Percentiles rank a stretch among this genome's conserved stretches.
Evolutionary conservation across 1,140 invertebrate species (phyloP).

Genomic region (Apis mellifera): DNA sequence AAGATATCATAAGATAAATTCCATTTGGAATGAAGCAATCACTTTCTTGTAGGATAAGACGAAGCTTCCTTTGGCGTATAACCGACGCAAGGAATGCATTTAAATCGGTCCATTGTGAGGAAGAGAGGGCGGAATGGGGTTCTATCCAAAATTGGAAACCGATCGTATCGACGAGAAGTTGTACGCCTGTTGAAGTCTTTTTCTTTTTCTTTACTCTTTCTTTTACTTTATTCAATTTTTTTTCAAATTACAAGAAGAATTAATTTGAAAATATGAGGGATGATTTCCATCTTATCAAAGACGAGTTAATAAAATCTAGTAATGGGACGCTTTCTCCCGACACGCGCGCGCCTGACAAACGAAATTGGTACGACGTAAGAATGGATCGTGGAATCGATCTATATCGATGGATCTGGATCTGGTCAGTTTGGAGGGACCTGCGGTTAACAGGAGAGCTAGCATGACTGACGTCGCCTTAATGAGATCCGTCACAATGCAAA

Average conservation of each 20-base stretch:
- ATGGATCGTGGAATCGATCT: slow-evolving; percentile 7
- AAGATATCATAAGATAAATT: slow-evolving; percentile 5
- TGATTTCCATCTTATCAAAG: no score
- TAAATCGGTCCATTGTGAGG: slow-evolving; percentile 57
- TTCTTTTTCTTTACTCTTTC: no score
- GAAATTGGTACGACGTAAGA: slow-evolving; percentile 12
- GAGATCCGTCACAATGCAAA: slow-evolving; percentile 42
- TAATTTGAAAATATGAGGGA: no score
- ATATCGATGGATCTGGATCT: slow-evolving; percentile 30
- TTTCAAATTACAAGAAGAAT: no score
- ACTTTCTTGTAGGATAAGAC: slow-evolving; percentile 12
- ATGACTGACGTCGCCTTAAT: slow-evolving; percentile 42
- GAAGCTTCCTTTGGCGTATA: background rate
- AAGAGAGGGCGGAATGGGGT: background rate
- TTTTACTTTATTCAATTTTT: no score
- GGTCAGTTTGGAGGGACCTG: slow-evolving; percentile 24
- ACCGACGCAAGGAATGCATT: slow-evolving; percentile 59
- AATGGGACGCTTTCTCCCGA: slow-evolving; percentile 18
- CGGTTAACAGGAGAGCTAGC: slow-evolving; percentile 20
- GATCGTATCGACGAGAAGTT: background rate
- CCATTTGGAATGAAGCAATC: background rate
- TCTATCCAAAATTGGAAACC: background rate
- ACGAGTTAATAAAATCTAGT: background rate
- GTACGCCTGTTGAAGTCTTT: background rate
- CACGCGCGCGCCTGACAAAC: slow-evolving; percentile 5